Conservation (phyloP, 2,888 invertebrate species). For the Epsilonema sp. region DNA sequence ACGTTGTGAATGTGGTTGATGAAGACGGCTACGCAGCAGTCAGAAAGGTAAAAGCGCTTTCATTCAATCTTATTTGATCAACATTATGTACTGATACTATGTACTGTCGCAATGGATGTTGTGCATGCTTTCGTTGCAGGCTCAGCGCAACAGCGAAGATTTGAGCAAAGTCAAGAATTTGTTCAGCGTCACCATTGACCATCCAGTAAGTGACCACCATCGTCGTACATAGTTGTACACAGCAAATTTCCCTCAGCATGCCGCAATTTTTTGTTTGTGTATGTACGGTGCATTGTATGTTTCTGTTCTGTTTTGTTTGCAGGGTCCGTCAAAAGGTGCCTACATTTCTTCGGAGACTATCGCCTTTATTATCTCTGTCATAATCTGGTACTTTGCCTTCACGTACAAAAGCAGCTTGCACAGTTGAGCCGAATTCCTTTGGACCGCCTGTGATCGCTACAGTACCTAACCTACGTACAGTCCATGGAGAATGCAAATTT, state of each 20-base stretch:
- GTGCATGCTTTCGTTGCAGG: slow-evolving; percentile 19
- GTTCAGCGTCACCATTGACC: slow-evolving; percentile 48
- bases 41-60: slow-evolving; percentile 42
- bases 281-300: too few species aligned
- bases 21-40: slow-evolving; percentile 72
- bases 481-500: too few species aligned
- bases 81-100: neutral
- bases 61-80: neutral
- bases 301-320: neutral
- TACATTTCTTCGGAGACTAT: neutral
- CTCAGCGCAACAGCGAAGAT: slow-evolving; percentile 43
- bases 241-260: too few species aligned
- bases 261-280: too few species aligned
- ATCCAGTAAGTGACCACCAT: too few species aligned
- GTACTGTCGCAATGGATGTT: neutral
- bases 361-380: neutral
- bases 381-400: neutral
- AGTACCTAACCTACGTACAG: too few species aligned
- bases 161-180: slow-evolving; percentile 46
- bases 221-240: too few species aligned
- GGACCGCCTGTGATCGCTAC: too few species aligned
- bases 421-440: too few species aligned
- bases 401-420: neutral
- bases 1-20: slow-evolving; percentile 57
- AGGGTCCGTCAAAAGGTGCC: neutral